Base-by-base conservation (phyloP, 2,797 vertebrate genomes). In the Propithecus deckenii region DNA sequence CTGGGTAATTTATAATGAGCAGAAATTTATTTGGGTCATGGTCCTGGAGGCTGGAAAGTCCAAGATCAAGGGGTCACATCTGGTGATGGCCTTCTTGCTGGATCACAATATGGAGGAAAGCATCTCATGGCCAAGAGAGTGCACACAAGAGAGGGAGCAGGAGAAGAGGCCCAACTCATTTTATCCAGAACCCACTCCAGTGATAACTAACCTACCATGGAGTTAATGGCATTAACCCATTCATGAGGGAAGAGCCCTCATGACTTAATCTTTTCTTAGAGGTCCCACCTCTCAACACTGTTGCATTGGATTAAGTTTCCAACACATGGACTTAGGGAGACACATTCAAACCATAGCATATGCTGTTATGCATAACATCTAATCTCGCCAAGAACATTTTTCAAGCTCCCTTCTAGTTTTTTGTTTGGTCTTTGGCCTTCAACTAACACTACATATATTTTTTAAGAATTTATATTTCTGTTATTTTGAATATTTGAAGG, bases 391-490 rank as follows among this genome's bases (percentile, higher is more conserved):
- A 87, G 74, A 72, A 63, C 3, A 38, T 50, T 57, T 81, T 57
- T 89, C 59, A 91, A 85, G 20, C 15, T 59, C 48, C 43, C 57
- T 76, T 88, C 61, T 18, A n/a, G 30, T 61, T 84, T 95, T 81
- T 22, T 84, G 25, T 61, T 61, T 35, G 38, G 20, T 23, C 7
- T 48, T 28, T 63, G 76, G 35, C 7, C 61, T 93, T 94, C 23
- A 86, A 69, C 5, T 48, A 86, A 79, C 2, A 61, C 46, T 81
- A 94, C 41, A 84, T 81, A 41, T 75, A 65, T 17, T 79, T 96
- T 96, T 86, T 74, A 59, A 15, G 79, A 95, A 96, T 91, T 63
- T 86, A 96, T 96, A 94, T 85, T 87, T 48, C 65, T 46, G 18
- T 93, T 11, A 57, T 74, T 89, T 97, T 55, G 90, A 89, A 93